phyloP scores from a whole-genome alignment of 37 sponge, comb jelly and placozoan genomes.

The Dysidea cf. avara region DNA sequence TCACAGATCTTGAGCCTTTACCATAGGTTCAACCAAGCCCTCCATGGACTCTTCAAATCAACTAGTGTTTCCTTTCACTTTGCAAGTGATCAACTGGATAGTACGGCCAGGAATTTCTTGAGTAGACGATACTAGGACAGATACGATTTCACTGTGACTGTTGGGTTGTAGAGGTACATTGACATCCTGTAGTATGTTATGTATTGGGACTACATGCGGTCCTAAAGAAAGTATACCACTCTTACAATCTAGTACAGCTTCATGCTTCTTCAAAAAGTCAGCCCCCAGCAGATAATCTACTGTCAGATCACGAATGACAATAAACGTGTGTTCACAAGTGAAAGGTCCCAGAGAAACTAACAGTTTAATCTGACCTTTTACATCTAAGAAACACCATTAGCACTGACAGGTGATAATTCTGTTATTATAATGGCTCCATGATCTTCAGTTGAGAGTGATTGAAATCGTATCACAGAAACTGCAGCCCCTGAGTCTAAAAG shows the following conservation, averaged over 20 bases:
- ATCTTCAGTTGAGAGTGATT: not conserved
- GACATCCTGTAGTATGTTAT: no score
- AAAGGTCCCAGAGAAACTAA: slow-evolving; percentile 4
- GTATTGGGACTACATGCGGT: no score
- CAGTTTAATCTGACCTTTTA: no score
- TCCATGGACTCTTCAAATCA: slow-evolving; percentile 1
- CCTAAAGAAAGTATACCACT: no score
- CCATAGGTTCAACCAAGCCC: slow-evolving; percentile 11
- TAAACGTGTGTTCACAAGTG: not conserved
- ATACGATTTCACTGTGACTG: no score
- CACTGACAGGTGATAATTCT: no score
- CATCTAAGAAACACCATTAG: slow-evolving; percentile 13
- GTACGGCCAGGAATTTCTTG: not conserved
- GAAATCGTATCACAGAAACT: slow-evolving; percentile 11
- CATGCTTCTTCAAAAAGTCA: no score
- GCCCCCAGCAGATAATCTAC: no score
- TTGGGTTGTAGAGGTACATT: no score
- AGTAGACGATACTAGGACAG: not conserved
- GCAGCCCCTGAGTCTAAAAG: no score
- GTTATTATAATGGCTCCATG: not conserved
- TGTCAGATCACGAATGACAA: not conserved
- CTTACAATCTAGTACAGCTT: no score
- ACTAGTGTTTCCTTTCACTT: no score
- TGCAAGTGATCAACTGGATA: not conserved
- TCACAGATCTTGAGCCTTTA: not conserved